These are phyloP conservation scores for Diachrysia chrysitis DNA, from an alignment of 2,888 invertebrate genomes.

Conservation along the genomic window DNA sequence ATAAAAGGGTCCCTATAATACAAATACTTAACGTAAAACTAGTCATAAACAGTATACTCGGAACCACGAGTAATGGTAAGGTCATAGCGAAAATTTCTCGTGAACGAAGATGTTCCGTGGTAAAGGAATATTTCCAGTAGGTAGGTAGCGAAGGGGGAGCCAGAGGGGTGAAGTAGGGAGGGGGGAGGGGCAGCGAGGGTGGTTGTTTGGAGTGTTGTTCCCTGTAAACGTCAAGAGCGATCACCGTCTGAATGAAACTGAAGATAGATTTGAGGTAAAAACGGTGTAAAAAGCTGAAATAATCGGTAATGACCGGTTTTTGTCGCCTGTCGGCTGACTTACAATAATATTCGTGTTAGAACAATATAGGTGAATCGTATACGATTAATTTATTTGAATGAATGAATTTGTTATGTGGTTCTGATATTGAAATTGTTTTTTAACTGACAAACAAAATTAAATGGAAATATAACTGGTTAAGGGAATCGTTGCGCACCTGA, in stretches of 20 bases:
- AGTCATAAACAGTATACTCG: constrained; percentile 48
- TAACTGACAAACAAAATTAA: neutral
- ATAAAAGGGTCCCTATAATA: constrained; percentile 46
- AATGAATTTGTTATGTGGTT: neutral
- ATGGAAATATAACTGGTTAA: neutral
- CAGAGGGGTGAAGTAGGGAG: constrained; percentile 36
- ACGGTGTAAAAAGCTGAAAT: constrained; percentile 62
- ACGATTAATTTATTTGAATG: constrained; percentile 5
- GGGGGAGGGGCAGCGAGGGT: constrained; percentile 40
- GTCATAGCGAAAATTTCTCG: constrained; percentile 60
- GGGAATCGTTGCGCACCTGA: no score
- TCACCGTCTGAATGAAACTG: constrained; percentile 73
- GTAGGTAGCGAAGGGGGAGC: constrained; percentile 45
- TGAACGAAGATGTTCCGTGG: constrained; percentile 57
- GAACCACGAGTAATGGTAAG: constrained; percentile 48
- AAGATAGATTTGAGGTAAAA: constrained; percentile 70
- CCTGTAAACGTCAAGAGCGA: constrained; percentile 83
- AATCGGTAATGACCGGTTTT: constrained; percentile 63
- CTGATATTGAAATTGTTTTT: neutral
- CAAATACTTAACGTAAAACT: constrained; percentile 50
- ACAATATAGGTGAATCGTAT: neutral
- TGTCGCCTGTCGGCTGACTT: constrained; percentile 36
- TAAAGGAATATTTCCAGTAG: constrained; percentile 61
- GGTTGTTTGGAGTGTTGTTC: constrained; percentile 78
- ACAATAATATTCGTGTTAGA: constrained; percentile 19